Conservation (phyloP, 2,888 invertebrate genomes). For the Meiosimyza platycephala region DNA sequence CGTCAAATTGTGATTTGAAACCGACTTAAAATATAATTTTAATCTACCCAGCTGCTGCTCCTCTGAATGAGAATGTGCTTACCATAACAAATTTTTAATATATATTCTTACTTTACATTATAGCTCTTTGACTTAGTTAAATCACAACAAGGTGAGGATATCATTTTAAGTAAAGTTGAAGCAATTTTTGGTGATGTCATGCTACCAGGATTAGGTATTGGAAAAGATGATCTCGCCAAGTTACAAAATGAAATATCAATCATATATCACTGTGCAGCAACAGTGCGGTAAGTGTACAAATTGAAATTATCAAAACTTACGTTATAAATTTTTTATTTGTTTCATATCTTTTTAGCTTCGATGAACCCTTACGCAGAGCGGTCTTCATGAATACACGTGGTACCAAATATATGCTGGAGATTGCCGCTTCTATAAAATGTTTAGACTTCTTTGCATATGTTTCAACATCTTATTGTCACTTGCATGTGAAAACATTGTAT, state of each 20-base stretch:
- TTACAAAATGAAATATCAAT: conserved; percentile 79
- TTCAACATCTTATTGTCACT: conserved; percentile 92
- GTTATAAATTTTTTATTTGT: neutral
- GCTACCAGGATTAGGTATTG: conserved; percentile 76
- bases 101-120: neutral
- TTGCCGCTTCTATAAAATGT: conserved; percentile 82
- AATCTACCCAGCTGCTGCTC: too few species aligned
- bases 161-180: conserved; percentile 75
- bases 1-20: too few species aligned
- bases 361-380: conserved; percentile 89
- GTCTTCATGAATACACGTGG: conserved; percentile 93
- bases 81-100: too few species aligned
- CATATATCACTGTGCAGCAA: conserved; percentile 87
- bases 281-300: conserved; percentile 69
- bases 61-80: too few species aligned
- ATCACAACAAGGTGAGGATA: conserved; percentile 72
- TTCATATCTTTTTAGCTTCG: conserved; percentile 72
- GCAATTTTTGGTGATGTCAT: conserved; percentile 81
- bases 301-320: neutral
- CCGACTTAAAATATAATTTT: too few species aligned
- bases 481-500: conserved; percentile 81
- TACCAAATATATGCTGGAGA: conserved; percentile 85
- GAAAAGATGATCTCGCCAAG: conserved; percentile 73
- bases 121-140: conserved; percentile 84
- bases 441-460: conserved; percentile 78